Conservation (phyloP, 2,888 invertebrate species). For the Cosmia pyralina region DNA sequence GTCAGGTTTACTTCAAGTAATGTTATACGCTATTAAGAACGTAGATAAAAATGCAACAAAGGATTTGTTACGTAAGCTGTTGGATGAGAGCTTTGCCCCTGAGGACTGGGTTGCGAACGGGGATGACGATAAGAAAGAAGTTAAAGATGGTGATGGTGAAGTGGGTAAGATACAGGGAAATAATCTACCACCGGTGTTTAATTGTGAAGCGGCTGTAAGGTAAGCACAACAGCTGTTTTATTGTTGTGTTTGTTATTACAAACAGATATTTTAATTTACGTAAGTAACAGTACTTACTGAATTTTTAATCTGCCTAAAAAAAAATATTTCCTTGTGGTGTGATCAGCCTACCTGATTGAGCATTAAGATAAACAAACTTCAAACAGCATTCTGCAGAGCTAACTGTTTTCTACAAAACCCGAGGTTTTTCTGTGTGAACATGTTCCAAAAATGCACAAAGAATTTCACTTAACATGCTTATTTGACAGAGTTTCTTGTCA, state of each 20-base stretch:
- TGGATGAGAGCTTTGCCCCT: conserved; percentile 91
- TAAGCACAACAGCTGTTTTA: conserved; percentile 52
- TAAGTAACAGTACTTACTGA: too few relatives aligned
- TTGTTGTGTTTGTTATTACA: neutral
- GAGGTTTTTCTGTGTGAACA: neutral
- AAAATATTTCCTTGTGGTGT: too few relatives aligned
- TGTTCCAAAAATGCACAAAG: neutral
- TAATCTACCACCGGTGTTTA: conserved; percentile 91
- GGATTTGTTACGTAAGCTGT: conserved; percentile 90
- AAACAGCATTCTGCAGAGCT: too few relatives aligned
- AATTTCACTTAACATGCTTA: neutral
- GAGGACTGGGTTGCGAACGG: conserved; percentile 78
- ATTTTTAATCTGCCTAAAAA: neutral
- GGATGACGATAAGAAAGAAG: conserved; percentile 67
- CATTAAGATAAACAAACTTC: neutral
- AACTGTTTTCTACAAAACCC: neutral
- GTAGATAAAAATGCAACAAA: conserved; percentile 89
- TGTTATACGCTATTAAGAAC: conserved; percentile 91
- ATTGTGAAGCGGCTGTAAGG: conserved; percentile 91
- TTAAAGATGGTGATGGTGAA: conserved; percentile 60
- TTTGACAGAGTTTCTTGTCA: too few relatives aligned
- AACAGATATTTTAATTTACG: neutral
- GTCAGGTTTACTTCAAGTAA: conserved; percentile 91
- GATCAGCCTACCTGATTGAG: too few relatives aligned
- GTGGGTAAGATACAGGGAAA: conserved; percentile 19